These are phyloP conservation scores for Adineta ricciae DNA, from an alignment of 2,888 invertebrate species.

Conservation along the genomic window DNA sequence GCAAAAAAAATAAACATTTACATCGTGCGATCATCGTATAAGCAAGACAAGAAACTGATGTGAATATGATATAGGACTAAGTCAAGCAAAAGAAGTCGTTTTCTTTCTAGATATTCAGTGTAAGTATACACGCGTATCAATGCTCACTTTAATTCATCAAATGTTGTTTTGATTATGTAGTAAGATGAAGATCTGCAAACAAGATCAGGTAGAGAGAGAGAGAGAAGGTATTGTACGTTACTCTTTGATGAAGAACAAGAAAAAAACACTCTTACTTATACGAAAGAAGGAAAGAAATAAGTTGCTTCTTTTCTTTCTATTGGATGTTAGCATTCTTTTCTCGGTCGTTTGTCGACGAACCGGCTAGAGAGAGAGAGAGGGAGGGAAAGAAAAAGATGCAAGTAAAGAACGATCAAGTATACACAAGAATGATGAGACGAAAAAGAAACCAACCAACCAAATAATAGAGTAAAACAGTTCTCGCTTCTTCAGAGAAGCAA, in stretches of 20 bases:
- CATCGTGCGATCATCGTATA: background rate
- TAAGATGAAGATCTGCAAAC: constrained; percentile 13
- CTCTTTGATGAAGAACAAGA: constrained; percentile 13
- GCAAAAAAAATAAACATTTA: background rate
- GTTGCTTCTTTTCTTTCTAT: background rate
- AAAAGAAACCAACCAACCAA: constrained; percentile 1
- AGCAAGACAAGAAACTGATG: background rate
- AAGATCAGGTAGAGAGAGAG: background rate
- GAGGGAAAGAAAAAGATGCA: background rate
- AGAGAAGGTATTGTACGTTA: background rate
- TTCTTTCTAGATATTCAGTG: background rate
- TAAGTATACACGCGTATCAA: background rate
- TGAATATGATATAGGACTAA: background rate
- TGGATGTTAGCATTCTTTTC: background rate
- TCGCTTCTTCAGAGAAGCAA: background rate
- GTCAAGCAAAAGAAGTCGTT: background rate
- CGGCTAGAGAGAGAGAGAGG: background rate
- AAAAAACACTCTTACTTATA: constrained; percentile 6
- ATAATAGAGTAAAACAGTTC: background rate
- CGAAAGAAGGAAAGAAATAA: background rate
- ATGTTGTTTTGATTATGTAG: constrained; percentile 13
- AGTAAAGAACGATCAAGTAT: background rate
- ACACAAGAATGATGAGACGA: background rate
- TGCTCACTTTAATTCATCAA: constrained; percentile 1
- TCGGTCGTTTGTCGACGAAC: background rate